Percentiles rank a stretch among this genome's conserved stretches.
These are phyloP conservation scores for Mobula birostris DNA, from an alignment of 2,113 vertebrate species.

Conservation along the genomic window DNA sequence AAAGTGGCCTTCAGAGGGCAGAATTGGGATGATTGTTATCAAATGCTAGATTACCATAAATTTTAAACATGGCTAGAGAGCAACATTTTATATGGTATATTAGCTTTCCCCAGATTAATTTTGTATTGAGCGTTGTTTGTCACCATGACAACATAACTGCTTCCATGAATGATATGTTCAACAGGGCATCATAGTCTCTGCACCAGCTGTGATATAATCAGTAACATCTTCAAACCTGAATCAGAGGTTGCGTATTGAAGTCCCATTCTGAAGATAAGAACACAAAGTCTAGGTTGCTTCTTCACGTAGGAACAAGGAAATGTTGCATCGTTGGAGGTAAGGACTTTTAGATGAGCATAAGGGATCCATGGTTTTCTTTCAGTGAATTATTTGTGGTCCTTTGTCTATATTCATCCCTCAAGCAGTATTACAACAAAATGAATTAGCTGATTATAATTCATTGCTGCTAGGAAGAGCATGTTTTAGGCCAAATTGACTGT, in stretches of 20 bases:
- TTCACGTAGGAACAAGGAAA: not conserved
- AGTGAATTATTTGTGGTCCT: not conserved
- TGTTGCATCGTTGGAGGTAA: not conserved
- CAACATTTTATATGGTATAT: not conserved
- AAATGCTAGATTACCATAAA: not conserved
- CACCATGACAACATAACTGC: not conserved
- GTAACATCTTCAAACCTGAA: not conserved
- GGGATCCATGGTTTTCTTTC: not conserved
- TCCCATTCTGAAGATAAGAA: not conserved
- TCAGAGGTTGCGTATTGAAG: not conserved
- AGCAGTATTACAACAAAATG: not conserved
- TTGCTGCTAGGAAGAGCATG: not conserved
- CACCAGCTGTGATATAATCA: not conserved
- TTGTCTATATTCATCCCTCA: not conserved
- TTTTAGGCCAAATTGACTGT: too few species aligned
- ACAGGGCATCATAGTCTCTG: not conserved
- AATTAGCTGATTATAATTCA: not conserved
- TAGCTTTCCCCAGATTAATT: not conserved
- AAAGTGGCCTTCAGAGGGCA: not conserved
- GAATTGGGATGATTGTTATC: too few species aligned
- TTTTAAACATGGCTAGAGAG: not conserved
- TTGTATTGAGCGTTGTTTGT: not conserved
- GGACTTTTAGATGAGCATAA: not conserved
- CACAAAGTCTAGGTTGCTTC: not conserved
- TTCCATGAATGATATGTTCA: not conserved